These are phyloP conservation scores for Cisticola juncidis DNA, from an alignment of 2,113 vertebrate genomes.

Conservation along the genomic window DNA sequence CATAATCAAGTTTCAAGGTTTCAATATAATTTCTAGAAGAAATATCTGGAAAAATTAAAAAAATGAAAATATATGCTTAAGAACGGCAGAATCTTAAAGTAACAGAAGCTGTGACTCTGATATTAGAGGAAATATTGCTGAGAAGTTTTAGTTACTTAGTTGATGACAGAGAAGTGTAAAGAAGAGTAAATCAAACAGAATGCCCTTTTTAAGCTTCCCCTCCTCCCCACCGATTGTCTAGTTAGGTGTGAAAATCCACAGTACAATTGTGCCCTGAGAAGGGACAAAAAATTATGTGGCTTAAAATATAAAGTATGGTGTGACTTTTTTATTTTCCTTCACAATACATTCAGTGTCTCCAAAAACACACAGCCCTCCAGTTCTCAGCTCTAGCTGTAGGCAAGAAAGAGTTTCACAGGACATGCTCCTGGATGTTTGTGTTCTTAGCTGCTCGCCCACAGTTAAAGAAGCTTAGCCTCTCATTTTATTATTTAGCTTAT, in stretches of 20 bases:
- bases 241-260: not conserved
- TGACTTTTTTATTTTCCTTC: not conserved
- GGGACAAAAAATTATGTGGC: not conserved
- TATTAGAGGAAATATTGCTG: not conserved
- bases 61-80: not conserved
- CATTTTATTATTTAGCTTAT: too few species aligned
- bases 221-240: fast-evolving
- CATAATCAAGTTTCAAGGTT: not conserved
- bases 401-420: not conserved
- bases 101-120: not conserved
- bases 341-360: not conserved
- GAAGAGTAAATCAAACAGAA: not conserved
- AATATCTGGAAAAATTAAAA: not conserved
- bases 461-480: not conserved
- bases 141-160: not conserved
- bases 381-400: not conserved
- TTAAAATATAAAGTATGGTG: not conserved
- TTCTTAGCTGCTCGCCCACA: not conserved
- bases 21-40: not conserved
- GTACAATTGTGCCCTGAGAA: not conserved
- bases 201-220: not conserved
- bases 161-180: not conserved
- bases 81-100: not conserved
- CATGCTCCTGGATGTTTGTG: not conserved
- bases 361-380: not conserved